Percentiles rank a stretch among this genome's conserved stretches.
Evolutionary conservation across 1,140 invertebrate genomes (phyloP).

Genomic region (Parasteatoda tepidariorum): DNA sequence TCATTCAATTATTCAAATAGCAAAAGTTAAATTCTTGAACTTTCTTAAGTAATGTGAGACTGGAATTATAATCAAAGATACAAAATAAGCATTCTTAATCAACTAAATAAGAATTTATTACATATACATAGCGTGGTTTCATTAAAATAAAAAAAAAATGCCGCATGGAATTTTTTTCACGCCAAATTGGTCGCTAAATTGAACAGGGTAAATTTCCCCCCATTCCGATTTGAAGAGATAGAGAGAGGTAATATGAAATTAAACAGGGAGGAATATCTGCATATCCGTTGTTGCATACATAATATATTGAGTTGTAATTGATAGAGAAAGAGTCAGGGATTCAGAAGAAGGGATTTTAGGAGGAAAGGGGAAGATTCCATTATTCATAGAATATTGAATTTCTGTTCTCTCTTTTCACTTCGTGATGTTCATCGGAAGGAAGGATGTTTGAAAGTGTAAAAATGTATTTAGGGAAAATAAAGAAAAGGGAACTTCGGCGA

Average conservation of each 20-base stretch:
- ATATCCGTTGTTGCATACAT: constrained; percentile 16
- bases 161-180: no score
- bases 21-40: no score
- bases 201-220: no score
- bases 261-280: constrained; percentile 35
- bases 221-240: background rate
- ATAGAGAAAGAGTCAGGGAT: constrained; percentile 22
- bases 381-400: constrained; percentile 51
- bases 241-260: constrained; percentile 33
- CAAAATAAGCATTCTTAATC: no score
- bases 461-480: constrained; percentile 34
- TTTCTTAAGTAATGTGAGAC: no score
- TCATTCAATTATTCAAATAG: no score
- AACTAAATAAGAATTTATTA: no score
- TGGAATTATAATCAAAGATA: no score
- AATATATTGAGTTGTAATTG: constrained; percentile 48
- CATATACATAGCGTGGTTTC: no score
- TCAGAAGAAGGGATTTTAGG: background rate
- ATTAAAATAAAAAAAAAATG: no score
- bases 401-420: constrained; percentile 42
- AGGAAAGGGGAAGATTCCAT: constrained; percentile 11
- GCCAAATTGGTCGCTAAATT: no score
- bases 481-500: background rate
- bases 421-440: background rate
- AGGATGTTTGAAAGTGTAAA: constrained; percentile 42